Percentiles rank a stretch among this genome's conserved stretches.
These are phyloP conservation scores for Aethes cnicana DNA, from an alignment of 2,888 invertebrate genomes.

Conservation along the genomic window DNA sequence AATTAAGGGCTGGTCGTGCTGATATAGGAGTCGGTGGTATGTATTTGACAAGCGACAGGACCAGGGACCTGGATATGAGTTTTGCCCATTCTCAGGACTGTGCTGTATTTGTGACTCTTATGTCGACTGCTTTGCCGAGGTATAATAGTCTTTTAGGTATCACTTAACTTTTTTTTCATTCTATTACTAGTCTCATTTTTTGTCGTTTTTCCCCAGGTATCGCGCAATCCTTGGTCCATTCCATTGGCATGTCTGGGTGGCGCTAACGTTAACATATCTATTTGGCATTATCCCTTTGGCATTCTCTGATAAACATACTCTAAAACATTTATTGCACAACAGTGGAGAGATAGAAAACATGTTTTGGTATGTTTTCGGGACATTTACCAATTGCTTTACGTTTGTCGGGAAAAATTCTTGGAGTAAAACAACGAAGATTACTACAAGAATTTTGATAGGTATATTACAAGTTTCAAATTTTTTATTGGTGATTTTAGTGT, in stretches of 20 bases:
- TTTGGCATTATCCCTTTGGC: slow-evolving; percentile 88
- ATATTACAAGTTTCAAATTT: too few species aligned
- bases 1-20: slow-evolving; percentile 77
- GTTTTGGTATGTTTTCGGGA: slow-evolving; percentile 94
- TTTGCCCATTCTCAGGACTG: slow-evolving; percentile 88
- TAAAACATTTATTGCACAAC: slow-evolving; percentile 85
- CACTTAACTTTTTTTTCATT: too few species aligned
- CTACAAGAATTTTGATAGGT: slow-evolving; percentile 89
- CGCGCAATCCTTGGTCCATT: slow-evolving; percentile 92
- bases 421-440: slow-evolving; percentile 85
- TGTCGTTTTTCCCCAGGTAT: too few species aligned
- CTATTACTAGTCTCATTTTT: too few species aligned
- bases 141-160: slow-evolving; percentile 30
- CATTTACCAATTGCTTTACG: slow-evolving; percentile 91
- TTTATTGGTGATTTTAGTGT: not conserved
- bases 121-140: slow-evolving; percentile 91
- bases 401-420: slow-evolving; percentile 87
- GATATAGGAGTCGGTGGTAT: slow-evolving; percentile 89
- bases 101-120: slow-evolving; percentile 88
- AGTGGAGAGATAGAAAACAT: slow-evolving; percentile 90
- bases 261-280: slow-evolving; percentile 86
- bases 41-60: slow-evolving; percentile 83
- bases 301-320: slow-evolving; percentile 87
- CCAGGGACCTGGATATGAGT: slow-evolving; percentile 82
- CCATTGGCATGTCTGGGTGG: slow-evolving; percentile 91